These are phyloP conservation scores for Callimorpha dominula DNA, from an alignment of 2,888 invertebrate genomes.

Conservation along the genomic window DNA sequence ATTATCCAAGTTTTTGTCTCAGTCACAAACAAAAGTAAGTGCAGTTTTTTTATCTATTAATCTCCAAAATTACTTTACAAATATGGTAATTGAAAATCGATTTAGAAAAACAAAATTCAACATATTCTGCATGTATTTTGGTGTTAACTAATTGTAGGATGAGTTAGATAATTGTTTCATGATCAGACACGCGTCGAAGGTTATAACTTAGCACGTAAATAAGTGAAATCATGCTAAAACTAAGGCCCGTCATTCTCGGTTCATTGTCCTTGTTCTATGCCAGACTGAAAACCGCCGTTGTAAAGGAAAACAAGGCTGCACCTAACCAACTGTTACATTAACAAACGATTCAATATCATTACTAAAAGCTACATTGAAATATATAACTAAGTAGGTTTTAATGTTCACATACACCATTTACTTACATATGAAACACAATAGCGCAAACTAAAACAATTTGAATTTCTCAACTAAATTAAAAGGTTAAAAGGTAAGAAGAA, in stretches of 20 bases:
- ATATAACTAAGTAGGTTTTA: slow-evolving; percentile 29
- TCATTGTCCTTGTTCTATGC: slow-evolving; percentile 72
- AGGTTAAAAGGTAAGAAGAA: slow-evolving; percentile 80
- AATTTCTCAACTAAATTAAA: slow-evolving; percentile 73
- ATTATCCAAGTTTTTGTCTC: slow-evolving; percentile 51
- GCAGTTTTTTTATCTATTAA: slow-evolving; percentile 24
- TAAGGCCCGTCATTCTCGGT: slow-evolving; percentile 71
- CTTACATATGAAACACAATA: slow-evolving; percentile 58
- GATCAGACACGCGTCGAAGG: slow-evolving; percentile 57
- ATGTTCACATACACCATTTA: slow-evolving; percentile 38
- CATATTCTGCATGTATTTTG: slow-evolving; percentile 41
- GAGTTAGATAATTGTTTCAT: slow-evolving; percentile 67
- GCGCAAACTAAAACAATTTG: slow-evolving; percentile 57
- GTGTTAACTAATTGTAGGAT: slow-evolving; percentile 61
- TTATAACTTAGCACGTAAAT: slow-evolving; percentile 65
- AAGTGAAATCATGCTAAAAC: slow-evolving; percentile 78
- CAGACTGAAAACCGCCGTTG: slow-evolving; percentile 70
- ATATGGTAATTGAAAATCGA: slow-evolving; percentile 20
- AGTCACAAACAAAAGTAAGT: slow-evolving; percentile 53
- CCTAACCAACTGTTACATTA: slow-evolving; percentile 71
- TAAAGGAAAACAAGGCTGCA: slow-evolving; percentile 78
- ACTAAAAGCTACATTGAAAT: slow-evolving; percentile 39
- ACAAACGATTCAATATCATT: slow-evolving; percentile 69
- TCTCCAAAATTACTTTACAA: slow-evolving; percentile 43
- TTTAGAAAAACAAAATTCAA: too few relatives aligned